Evolutionary conservation across 2,113 vertebrate genomes (phyloP).

Genomic region (Sinocyclocheilus anophthalmus): DNA sequence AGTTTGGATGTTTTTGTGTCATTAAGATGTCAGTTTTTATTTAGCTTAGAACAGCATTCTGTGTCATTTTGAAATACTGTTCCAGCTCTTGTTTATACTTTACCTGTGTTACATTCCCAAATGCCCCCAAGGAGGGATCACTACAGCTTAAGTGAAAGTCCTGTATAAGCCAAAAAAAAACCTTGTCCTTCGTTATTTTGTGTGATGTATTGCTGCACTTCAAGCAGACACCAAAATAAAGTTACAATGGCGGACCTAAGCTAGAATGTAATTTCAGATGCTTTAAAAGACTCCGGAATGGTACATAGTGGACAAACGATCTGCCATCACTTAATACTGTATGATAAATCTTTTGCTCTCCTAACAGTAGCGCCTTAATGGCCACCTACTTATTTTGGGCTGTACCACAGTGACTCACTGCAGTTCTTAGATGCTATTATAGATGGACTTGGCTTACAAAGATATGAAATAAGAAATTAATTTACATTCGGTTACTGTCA

Average conservation of each 20-base stretch:
- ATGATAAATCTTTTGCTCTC: slow-evolving; percentile 6
- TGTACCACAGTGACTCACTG: slow-evolving; percentile 22
- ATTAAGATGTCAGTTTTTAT: background rate
- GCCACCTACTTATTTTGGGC: slow-evolving; percentile 4
- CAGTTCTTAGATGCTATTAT: slow-evolving; percentile 18
- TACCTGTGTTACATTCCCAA: slow-evolving; percentile 3
- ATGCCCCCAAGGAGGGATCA: slow-evolving; percentile 10
- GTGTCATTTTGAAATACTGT: background rate
- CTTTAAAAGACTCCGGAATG: slow-evolving; percentile 10
- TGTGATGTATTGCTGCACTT: background rate
- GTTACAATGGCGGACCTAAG: background rate
- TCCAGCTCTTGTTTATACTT: slow-evolving; percentile 14
- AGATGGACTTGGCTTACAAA: background rate
- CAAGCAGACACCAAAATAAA: background rate
- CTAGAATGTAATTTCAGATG: slow-evolving; percentile 17
- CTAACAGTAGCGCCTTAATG: slow-evolving; percentile 9
- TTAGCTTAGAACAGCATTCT: slow-evolving; percentile 12
- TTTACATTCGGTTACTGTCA: background rate
- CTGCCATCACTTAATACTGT: background rate
- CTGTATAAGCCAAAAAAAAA: slow-evolving; percentile 28
- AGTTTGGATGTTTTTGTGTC: background rate
- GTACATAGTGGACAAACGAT: slow-evolving; percentile 6
- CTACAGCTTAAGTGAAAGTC: slow-evolving; percentile 19
- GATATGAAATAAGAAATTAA: background rate
- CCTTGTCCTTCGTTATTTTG: slow-evolving; percentile 6